Evolutionary conservation across 2,797 vertebrate genomes (phyloP).

Genomic region (Loriculus beryllinus): DNA sequence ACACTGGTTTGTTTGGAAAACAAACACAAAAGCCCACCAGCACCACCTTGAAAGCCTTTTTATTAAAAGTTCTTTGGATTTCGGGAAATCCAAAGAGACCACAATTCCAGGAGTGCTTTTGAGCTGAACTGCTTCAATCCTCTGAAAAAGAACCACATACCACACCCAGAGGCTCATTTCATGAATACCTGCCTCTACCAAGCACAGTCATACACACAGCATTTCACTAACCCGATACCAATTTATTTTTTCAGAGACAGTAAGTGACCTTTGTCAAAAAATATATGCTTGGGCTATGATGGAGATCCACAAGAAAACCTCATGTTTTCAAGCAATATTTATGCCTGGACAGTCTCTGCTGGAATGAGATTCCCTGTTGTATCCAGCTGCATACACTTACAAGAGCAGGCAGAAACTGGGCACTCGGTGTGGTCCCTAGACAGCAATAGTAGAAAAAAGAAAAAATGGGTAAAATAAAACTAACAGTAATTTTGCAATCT

Average conservation of each 20-base stretch:
- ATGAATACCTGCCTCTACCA: constrained; percentile 44
- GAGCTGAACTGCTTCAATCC: constrained; percentile 32
- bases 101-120: background rate
- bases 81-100: background rate
- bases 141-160: background rate
- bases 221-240: constrained; percentile 55
- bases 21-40: background rate
- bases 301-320: background rate
- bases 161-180: background rate
- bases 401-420: constrained; percentile 94
- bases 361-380: constrained; percentile 96
- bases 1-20: background rate
- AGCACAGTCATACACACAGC: constrained; percentile 56
- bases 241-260: constrained; percentile 69
- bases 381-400: constrained; percentile 99
- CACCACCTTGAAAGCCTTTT: background rate
- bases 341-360: constrained; percentile 88
- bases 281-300: constrained; percentile 33
- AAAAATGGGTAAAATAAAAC: background rate
- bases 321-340: constrained; percentile 9
- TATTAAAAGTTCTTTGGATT: background rate
- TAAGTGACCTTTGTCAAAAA: constrained; percentile 57
- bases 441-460: background rate
- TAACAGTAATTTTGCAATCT: background rate
- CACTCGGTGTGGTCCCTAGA: constrained; percentile 94